These are phyloP conservation scores for Malurus splendens DNA, from an alignment of 2,797 vertebrate genomes.

Conservation along the genomic window DNA sequence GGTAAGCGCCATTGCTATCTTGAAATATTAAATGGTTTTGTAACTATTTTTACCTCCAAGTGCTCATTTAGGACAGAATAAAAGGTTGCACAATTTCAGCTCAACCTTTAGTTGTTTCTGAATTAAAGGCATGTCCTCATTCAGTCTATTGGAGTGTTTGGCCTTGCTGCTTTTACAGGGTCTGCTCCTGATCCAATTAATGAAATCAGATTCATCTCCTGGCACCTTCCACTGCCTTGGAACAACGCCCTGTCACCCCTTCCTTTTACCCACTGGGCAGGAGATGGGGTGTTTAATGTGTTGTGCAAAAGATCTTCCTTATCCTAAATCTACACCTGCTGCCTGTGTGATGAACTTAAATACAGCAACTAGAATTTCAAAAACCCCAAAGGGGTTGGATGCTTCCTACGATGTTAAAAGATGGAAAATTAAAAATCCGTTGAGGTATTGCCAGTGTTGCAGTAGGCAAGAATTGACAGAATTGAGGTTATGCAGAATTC, in stretches of 20 bases:
- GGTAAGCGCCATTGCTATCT: neutral
- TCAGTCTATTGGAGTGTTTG: neutral
- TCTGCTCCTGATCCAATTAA: neutral
- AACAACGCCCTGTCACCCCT: neutral
- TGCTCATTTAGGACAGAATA: neutral
- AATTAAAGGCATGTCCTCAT: neutral
- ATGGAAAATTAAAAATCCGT: neutral
- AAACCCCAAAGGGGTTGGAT: neutral
- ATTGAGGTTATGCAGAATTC: neutral
- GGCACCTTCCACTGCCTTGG: neutral
- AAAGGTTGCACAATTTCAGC: neutral
- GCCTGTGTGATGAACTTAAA: neutral
- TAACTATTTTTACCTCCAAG: neutral
- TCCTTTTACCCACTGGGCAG: neutral
- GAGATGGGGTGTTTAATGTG: neutral
- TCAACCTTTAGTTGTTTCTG: neutral
- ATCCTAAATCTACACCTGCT: neutral
- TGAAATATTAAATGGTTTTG: neutral
- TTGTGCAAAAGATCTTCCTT: neutral
- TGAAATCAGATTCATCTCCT: neutral
- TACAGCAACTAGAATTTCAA: neutral
- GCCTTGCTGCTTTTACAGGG: neutral
- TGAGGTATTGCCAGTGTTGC: neutral
- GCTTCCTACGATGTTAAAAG: neutral
- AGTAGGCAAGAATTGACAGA: neutral